Evolutionary conservation across 2,113 vertebrate genomes (phyloP), one percentile per base, ranked within the genome.

Genomic region (Actinemys pallida): DNA sequence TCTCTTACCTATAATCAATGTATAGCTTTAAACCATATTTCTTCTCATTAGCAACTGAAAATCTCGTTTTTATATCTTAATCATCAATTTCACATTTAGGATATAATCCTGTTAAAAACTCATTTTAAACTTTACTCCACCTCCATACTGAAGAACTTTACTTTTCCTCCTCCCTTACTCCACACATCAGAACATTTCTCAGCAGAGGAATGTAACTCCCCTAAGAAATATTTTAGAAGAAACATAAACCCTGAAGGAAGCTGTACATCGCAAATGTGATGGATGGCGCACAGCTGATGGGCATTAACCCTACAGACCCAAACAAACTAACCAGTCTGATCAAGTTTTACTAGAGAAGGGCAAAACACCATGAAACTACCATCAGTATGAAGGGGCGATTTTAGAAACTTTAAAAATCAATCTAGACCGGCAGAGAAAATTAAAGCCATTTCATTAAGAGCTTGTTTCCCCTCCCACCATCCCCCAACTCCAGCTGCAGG

Each of bases 401-500:
- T 39, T n/a, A 54, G 52, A 24, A 25, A 20, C 12, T 7, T 10
- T 11, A n/a, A 79, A 39, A 72, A 39, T 22, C 4, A 19, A 39
- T 39, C 17, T 19, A 6, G 45, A 35, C 25, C 10, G 25, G 39
- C 10, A 49, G 22, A n/a, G 29, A 3, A 9, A 17, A 65, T 35
- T 59, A 31, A 90, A 69, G 84, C 20, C 90, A 94, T 54, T 52
- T 49, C 92, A 49, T 59, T 25, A 45, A 84, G 76, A 24, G 86
- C 47, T 57, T 69, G 57, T 92, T 57, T 35, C 29, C 57, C 89
- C 81, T 84, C 56, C 83, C 86, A 20, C 90, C 91, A 35, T 81
- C 92, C 88, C 94, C 86, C 87, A 56, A 24, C 47, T 35, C 56
- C 86, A 65, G 69, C 90, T 62, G 90, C 85, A 83, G 80, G 50